Evolutionary conservation across 2,113 vertebrate species (phyloP).

Genomic region (Charina bottae): DNA sequence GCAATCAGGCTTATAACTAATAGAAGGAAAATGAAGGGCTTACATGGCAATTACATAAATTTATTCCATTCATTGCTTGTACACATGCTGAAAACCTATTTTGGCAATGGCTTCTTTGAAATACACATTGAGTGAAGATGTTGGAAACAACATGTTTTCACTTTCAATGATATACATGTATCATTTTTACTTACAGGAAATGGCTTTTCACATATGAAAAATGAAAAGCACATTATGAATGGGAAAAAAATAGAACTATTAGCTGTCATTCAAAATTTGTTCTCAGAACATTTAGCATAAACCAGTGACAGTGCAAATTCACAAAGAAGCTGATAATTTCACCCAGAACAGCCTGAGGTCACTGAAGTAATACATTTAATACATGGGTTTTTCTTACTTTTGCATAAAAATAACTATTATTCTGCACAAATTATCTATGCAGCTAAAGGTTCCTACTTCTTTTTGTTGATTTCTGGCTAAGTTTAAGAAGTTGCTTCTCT

Average conservation of each 20-base stretch:
- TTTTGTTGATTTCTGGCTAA: neutral
- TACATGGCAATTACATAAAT: neutral
- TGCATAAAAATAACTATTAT: rapidly evolving
- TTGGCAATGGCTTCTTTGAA: neutral
- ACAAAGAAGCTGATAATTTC: neutral
- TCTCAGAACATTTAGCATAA: neutral
- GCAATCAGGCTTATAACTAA: neutral
- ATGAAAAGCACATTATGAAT: neutral
- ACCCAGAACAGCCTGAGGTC: neutral
- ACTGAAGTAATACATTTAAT: neutral
- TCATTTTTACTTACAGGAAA: neutral
- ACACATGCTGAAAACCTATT: neutral
- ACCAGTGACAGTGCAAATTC: neutral
- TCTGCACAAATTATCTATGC: rapidly evolving
- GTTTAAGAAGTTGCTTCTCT: neutral
- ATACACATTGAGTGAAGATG: neutral
- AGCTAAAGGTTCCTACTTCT: neutral
- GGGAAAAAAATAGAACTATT: neutral
- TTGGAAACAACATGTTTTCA: neutral
- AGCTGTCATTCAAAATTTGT: neutral
- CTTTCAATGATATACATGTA: neutral
- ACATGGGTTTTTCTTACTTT: neutral
- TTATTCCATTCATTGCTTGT: neutral
- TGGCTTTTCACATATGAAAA: neutral
- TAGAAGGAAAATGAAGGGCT: neutral